These are phyloP conservation scores for Phaethon lepturus DNA, from an alignment of 2,113 vertebrate species.

Conservation along the genomic window DNA sequence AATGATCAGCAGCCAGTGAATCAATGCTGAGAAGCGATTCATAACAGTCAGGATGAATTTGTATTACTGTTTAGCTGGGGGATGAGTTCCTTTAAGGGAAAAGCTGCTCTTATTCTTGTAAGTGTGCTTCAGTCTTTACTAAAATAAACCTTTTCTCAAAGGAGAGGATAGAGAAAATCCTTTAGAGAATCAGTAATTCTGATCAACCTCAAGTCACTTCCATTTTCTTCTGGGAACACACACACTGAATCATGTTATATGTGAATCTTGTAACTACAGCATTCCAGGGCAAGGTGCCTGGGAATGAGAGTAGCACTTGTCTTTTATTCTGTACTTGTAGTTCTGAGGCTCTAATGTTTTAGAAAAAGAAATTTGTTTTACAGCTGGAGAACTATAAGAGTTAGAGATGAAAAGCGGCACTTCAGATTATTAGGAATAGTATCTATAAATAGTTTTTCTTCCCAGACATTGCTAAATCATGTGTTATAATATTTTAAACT, in stretches of 20 bases:
- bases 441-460: not conserved
- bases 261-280: not conserved
- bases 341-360: not conserved
- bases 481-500: not conserved
- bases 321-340: not conserved
- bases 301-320: not conserved
- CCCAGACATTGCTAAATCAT: not conserved
- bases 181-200: constrained; percentile 4
- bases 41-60: constrained; percentile 6
- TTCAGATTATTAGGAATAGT: not conserved
- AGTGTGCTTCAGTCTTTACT: not conserved
- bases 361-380: not conserved
- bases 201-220: not conserved
- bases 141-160: constrained; percentile 5
- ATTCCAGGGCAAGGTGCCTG: not conserved
- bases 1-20: not conserved
- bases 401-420: not conserved
- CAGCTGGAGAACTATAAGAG: not conserved
- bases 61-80: not conserved
- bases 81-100: not conserved
- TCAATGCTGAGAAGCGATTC: not conserved
- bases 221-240: not conserved
- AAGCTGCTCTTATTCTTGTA: not conserved
- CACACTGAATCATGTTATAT: not conserved
- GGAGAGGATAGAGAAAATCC: not conserved